phyloP scores from a whole-genome alignment of 2,113 vertebrate genomes.

The Tragelaphus strepsiceros region DNA sequence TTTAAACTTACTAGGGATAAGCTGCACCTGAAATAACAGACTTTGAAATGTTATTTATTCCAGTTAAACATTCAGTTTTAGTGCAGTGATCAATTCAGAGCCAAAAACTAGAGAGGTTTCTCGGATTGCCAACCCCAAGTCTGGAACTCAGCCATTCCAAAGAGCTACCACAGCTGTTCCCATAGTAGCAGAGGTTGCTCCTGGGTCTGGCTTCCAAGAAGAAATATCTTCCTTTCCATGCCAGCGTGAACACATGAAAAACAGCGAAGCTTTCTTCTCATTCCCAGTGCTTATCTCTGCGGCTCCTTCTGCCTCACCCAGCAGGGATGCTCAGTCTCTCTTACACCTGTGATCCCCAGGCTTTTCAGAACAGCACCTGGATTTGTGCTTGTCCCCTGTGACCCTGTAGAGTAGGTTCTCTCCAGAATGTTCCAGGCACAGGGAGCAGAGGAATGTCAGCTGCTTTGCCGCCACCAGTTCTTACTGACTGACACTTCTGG shows the following conservation, averaged over 20 bases:
- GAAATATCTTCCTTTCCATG: background rate
- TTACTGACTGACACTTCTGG: background rate
- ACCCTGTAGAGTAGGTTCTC: background rate
- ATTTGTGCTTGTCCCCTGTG: background rate
- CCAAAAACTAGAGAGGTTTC: constrained; percentile 67
- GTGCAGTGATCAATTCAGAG: constrained; percentile 76
- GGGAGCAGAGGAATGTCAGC: background rate
- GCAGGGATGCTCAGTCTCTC: background rate
- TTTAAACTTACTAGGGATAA: constrained; percentile 72
- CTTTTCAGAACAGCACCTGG: background rate
- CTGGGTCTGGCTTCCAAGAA: constrained; percentile 21
- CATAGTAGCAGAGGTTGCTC: constrained; percentile 54
- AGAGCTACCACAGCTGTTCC: constrained; percentile 68
- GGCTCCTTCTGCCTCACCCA: background rate
- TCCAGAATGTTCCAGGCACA: background rate
- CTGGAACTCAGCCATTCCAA: constrained; percentile 65
- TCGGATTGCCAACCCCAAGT: constrained; percentile 67
- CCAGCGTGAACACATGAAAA: constrained; percentile 9
- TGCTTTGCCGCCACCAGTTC: background rate
- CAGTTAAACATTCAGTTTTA: constrained; percentile 76
- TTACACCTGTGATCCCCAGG: background rate
- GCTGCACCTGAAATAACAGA: constrained; percentile 80
- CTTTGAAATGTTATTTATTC: constrained; percentile 77
- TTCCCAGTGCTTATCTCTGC: background rate
- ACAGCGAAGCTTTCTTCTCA: background rate